phyloP scores from a whole-genome alignment of 2,888 invertebrate species.

The Drosophila monieri region DNA sequence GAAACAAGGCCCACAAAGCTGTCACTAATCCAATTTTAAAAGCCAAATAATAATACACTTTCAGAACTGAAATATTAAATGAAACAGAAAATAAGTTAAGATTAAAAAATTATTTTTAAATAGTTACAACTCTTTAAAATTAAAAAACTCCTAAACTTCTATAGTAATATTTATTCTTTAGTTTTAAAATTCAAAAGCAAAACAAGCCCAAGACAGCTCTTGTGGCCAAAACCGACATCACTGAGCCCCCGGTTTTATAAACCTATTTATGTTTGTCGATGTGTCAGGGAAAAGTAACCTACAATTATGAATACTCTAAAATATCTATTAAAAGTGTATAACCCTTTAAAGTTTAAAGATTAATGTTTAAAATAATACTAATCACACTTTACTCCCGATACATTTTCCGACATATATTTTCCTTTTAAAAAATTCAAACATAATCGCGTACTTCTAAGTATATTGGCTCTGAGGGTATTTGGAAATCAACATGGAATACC shows the following conservation, averaged over 20 bases:
- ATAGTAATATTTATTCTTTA: background rate
- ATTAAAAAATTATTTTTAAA: background rate
- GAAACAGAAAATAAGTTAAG: background rate
- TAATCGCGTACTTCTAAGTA: background rate
- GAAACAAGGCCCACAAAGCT: background rate
- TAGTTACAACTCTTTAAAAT: background rate
- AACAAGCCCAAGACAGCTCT: background rate
- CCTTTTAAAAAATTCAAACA: too few species aligned
- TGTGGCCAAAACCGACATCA: background rate
- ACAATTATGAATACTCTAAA: background rate
- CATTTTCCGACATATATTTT: too few species aligned
- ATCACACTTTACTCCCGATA: background rate
- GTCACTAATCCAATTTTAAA: background rate
- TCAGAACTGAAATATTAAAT: too few species aligned
- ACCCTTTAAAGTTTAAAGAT: background rate
- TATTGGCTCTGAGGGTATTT: constrained; percentile 5
- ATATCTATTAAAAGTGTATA: background rate
- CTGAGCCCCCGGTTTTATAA: background rate
- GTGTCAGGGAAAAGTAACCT: background rate
- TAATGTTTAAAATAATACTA: too few species aligned
- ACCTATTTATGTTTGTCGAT: background rate
- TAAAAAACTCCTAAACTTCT: background rate
- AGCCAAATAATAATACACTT: background rate
- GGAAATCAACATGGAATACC: background rate
- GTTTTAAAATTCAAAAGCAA: background rate